Conservation (phyloP, 2,113 vertebrate genomes). For the Cisticola juncidis region DNA sequence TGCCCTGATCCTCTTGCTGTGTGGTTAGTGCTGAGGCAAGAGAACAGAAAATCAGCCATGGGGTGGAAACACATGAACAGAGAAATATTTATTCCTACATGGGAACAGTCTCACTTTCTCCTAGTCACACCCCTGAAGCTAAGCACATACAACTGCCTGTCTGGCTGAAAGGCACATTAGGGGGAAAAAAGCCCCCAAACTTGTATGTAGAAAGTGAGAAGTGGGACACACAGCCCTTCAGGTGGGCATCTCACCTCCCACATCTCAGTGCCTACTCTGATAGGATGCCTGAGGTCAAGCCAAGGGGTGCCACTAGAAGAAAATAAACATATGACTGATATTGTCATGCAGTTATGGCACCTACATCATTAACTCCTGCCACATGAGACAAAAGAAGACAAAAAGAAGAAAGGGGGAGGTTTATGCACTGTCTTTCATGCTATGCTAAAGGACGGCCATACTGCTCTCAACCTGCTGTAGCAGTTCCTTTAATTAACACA, state of each 20-base stretch:
- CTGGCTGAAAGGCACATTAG: background rate
- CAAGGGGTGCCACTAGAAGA: background rate
- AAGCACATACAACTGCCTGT: accelerated
- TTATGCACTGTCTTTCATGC: background rate
- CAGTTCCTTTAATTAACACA: background rate
- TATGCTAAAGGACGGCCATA: background rate
- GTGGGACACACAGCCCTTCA: background rate
- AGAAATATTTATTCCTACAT: too few species aligned
- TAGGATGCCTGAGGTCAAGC: background rate
- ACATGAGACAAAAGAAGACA: background rate
- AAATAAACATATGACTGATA: background rate
- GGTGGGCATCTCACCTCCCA: background rate
- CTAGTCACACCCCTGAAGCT: background rate
- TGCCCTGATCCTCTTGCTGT: background rate
- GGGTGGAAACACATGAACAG: background rate
- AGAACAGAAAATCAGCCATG: background rate
- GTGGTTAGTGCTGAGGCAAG: background rate
- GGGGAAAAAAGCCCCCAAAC: background rate
- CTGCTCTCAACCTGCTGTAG: background rate
- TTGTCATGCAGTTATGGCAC: background rate
- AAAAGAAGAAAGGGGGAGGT: background rate
- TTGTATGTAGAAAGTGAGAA: background rate
- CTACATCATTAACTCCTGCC: background rate
- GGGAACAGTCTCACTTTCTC: background rate
- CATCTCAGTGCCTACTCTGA: background rate